Conservation (phyloP, 2,888 invertebrate species). For the Oeneis ivallda region DNA sequence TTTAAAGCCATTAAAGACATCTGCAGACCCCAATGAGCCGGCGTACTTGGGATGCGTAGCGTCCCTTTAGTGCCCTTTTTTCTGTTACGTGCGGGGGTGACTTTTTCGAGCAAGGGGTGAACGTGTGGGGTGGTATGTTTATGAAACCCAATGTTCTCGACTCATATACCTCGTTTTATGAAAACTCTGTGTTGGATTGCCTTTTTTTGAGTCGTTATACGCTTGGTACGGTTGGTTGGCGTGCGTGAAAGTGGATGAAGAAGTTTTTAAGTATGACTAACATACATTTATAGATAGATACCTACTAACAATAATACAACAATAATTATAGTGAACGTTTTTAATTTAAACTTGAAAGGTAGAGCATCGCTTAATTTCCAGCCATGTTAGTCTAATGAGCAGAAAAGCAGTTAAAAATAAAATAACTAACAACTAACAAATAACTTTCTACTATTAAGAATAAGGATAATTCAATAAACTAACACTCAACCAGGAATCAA, state of each 20-base stretch:
- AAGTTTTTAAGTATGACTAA: conserved; percentile 10
- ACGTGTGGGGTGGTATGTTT: conserved; percentile 69
- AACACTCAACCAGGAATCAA: not conserved
- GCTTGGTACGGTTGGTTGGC: conserved; percentile 28
- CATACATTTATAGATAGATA: not conserved
- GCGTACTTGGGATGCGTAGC: conserved; percentile 78
- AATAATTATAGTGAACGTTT: not conserved
- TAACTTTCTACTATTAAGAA: not conserved
- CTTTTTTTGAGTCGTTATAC: conserved; percentile 70
- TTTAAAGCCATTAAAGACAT: conserved; percentile 82
- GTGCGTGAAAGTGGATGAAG: conserved; percentile 17
- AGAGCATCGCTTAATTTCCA: not conserved
- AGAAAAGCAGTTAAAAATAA: no score
- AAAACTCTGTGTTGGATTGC: conserved; percentile 69
- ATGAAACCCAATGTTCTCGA: conserved; percentile 76
- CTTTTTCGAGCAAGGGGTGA: conserved; percentile 80
- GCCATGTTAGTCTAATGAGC: not conserved
- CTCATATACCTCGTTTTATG: conserved; percentile 77
- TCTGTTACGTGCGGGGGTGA: conserved; percentile 79
- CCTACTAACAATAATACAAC: not conserved
- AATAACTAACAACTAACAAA: no score
- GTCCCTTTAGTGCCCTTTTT: conserved; percentile 78
- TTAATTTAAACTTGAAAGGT: not conserved
- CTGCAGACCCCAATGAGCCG: conserved; percentile 78
- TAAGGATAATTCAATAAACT: not conserved